Evolutionary conservation across 1,140 invertebrate genomes (phyloP), one percentile per base, ranked within the genome.

Genomic region (Bradynema listronoti): DNA sequence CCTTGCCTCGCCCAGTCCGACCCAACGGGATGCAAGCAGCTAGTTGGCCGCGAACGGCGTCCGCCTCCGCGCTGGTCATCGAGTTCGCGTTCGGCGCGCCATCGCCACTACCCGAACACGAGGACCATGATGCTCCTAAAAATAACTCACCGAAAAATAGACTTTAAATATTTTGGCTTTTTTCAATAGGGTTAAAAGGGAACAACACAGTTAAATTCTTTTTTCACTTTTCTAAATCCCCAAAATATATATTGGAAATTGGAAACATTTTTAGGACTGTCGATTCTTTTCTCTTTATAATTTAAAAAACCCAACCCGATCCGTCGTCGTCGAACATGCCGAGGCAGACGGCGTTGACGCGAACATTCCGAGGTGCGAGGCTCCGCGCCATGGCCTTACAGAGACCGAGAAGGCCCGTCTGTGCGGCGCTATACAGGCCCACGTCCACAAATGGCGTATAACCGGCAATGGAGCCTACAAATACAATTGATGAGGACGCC

Each of bases 391-490:
- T 83, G 5, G 85, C 85, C 81, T 92, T 92, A 0, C 86, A 87
- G 22, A 96, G 72, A 2, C 89, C 90, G 46, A 96, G 78, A 6
- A 96, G 80, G 22, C 90, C 85, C 5, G 91, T 95, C 82, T 96
- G 95, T 70, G 88, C 91, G 0, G 95, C 85, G 34, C 87, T 89
- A 80, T 96, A 96, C 5, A 87, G 83, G 25, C 90, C 90, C 51
- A 95, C 78, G 3, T 87, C 67, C 88, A 81, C 77, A 72, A 90
- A 84, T 25, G 89, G 87, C 61, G 86, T 84, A 79, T 87, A 90
- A 19, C 85, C 91, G 56, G 85, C 86, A 66, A 94, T 87, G 2
- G 90, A 94, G 16, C 89, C 86, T 16, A 79, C 71, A 30, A 81
- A 56, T 9, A n/a, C n/a, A n/a, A n/a, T n/a, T n/a, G n/a, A n/a